Base-by-base conservation (phyloP, 2,113 vertebrate genomes). In the Lasiurus cinereus region DNA sequence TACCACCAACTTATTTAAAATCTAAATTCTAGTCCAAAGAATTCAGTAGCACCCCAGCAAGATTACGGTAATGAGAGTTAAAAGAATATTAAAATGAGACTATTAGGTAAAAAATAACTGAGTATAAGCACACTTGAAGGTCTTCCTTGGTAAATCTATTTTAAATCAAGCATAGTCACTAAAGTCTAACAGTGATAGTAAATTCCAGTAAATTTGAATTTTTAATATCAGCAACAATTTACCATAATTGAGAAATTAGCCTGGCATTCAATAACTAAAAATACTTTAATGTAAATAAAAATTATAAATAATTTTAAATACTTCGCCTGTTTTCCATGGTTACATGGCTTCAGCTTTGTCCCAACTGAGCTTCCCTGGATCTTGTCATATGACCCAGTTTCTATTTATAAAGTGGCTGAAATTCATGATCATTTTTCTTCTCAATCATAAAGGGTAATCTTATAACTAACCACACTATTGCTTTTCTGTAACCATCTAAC, bases 1-100 rank as follows among this genome's bases (percentile, higher is more conserved):
- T 78, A 79, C 52, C 78, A 96, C 4, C 36, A 6, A 84, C 7
- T 82, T 72, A 89, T 72, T 93, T 89, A 91, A 96, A 88, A 46
- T 3, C 56, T 86, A 72, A 78, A 83, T 89, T 78, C 33, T 21
- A 93, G 6, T 33, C 36, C 64, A 92, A 94, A 92, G 43, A 84
- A 80, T 48, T 50, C 74, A 56, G 50, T 7, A 16, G 27, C 18
- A 8, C 14, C 4, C 31, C 46, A 76, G 74, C 7, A 89, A 82
- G 16, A 27, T 43, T 43, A 66, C 22, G 74, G 7, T 59, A 24
- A 33, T 24, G 50, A 31, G 14, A 77, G 62, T 84, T 86, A 83
- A 91, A 82, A 72, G 36, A 39, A 69, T 92, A 78, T 31, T 33
- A 70, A 36, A 1, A 79, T 29, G 56, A 3, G 50, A 15, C 50